Base-by-base conservation (phyloP, 2,888 invertebrate genomes). In the Kuschelorhynchus macadamiae region DNA sequence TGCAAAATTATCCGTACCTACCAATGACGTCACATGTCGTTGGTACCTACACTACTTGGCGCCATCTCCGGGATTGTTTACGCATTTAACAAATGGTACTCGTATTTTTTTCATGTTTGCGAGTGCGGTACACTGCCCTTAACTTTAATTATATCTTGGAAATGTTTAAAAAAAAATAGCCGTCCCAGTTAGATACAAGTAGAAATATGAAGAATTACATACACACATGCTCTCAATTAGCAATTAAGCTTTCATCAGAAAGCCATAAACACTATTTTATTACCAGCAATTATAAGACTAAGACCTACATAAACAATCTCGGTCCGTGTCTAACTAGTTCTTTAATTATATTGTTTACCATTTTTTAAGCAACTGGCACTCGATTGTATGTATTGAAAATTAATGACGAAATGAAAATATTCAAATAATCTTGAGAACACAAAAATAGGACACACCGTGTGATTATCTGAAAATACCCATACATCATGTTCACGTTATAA, bases 381-480 rank as follows among this genome's bases (percentile, higher is more conserved):
- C 41, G 36, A 36, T 62, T 44, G 25, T 41, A 14, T 25, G n/a
- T 52, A 20, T 36, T 32, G 32, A 39, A 32, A 36, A 63, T 33
- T 46, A 62, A 18, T 21, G 44, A 52, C 49, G 41, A 57, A 50
- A 50, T n/a, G 50, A 56, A 64, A 4, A 14, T 55, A 50, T 64
- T 57, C 41, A 64, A 64, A 50, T 64, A 42, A 41, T 47, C 49
- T 49, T 57, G 57, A 50, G 57, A 49, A 57, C 25, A 56, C 39
- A 33, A 64, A 65, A 65, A 65, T 65, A 33, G 65, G 57, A 57
- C 65, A 32, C 39, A 21, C 41, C 36, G 50, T 53, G 52, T 65
- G 65, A 59, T 57, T 67, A 67, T 67, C 44, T 42, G 55, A 61
- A 67, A 61, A 41, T 61, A 61, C 39, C 67, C 60, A 56, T 67